Percentiles rank a stretch among this genome's conserved stretches.
phyloP scores from a whole-genome alignment of 2,797 vertebrate genomes.

The Channallabes apus region DNA sequence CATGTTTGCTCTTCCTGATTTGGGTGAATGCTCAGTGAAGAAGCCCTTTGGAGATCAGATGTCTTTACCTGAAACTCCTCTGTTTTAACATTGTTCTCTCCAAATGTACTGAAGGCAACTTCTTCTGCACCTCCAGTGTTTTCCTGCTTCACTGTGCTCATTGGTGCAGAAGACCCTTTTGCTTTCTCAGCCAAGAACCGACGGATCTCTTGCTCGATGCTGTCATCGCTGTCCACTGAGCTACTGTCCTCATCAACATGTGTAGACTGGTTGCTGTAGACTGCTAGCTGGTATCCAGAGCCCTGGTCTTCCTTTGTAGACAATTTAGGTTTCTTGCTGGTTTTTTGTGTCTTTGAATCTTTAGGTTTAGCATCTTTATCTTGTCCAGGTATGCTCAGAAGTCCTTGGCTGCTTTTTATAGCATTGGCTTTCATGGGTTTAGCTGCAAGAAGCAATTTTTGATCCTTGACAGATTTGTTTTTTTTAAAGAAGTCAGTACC shows the following conservation, averaged over 20 bases:
- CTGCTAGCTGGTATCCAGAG: slow-evolving; percentile 15
- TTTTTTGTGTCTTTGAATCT: slow-evolving; percentile 21
- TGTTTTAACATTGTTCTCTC: slow-evolving; percentile 59
- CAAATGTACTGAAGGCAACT: background rate
- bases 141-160: slow-evolving; percentile 52
- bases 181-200: slow-evolving; percentile 92
- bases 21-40: background rate
- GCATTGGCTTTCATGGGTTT: slow-evolving; percentile 66
- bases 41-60: slow-evolving; percentile 32
- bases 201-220: slow-evolving; percentile 92
- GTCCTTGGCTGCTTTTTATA: slow-evolving; percentile 64
- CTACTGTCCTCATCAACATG: slow-evolving; percentile 80
- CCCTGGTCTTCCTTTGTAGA: slow-evolving; percentile 43
- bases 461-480: slow-evolving; percentile 65
- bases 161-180: slow-evolving; percentile 69
- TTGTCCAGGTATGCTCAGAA: slow-evolving; percentile 30
- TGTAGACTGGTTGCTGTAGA: background rate
- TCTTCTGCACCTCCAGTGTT: slow-evolving; percentile 48
- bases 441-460: slow-evolving; percentile 47
- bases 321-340: slow-evolving; percentile 52
- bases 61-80: slow-evolving; percentile 68
- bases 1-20: background rate
- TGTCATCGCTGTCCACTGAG: slow-evolving; percentile 90
- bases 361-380: slow-evolving; percentile 42
- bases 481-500: slow-evolving; percentile 60